Evolutionary conservation across 1,140 invertebrate species (phyloP).

Genomic region (Reticulitermes speratus): DNA sequence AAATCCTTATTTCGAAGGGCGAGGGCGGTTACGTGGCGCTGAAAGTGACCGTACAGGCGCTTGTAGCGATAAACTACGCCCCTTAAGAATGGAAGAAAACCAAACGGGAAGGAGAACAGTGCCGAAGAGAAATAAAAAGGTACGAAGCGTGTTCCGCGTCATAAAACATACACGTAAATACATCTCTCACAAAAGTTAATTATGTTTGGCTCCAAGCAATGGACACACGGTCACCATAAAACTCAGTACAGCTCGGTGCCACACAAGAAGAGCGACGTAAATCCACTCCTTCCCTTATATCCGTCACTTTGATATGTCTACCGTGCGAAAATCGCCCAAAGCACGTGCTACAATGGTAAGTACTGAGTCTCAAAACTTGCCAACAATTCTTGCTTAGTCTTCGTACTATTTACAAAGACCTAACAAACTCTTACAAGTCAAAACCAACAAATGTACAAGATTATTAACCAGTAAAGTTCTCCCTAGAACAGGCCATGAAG

Average conservation of each 20-base stretch:
- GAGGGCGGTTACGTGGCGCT: neutral
- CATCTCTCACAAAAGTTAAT: constrained; percentile 12
- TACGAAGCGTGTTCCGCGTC: neutral
- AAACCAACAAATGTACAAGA: no score
- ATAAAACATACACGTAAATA: neutral
- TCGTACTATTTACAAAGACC: no score
- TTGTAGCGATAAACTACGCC: neutral
- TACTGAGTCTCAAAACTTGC: no score
- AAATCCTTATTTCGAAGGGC: no score
- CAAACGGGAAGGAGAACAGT: neutral
- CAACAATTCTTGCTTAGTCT: no score
- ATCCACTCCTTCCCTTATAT: no score
- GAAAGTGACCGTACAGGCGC: neutral
- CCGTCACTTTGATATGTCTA: no score
- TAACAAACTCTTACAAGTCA: no score
- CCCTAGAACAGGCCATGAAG: no score
- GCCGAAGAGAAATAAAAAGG: neutral
- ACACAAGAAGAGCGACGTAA: neutral
- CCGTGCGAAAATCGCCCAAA: no score
- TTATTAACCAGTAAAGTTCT: no score
- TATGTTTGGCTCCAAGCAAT: neutral
- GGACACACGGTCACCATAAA: neutral
- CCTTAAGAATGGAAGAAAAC: neutral
- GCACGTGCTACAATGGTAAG: no score
- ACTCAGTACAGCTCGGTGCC: neutral